These are phyloP conservation scores for Darwinula stevensoni DNA, from an alignment of 2,888 invertebrate species.

Conservation along the genomic window DNA sequence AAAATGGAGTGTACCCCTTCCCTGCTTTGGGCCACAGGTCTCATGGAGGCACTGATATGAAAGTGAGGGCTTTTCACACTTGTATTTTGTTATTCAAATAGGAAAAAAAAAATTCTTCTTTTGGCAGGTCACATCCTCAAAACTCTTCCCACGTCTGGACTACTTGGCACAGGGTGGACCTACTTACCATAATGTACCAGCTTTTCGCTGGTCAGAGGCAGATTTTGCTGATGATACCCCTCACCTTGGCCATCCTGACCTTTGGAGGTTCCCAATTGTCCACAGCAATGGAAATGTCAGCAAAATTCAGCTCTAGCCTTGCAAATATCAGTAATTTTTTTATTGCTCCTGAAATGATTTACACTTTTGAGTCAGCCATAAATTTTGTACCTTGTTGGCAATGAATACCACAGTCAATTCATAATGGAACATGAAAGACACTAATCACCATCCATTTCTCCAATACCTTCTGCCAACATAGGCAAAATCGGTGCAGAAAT, in stretches of 20 bases:
- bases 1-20: constrained; percentile 36
- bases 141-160: constrained; percentile 13
- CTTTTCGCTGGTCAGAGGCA: constrained; percentile 44
- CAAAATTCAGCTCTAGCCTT: too few relatives aligned
- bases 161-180: constrained; percentile 27
- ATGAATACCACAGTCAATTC: too few relatives aligned
- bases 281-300: too few relatives aligned
- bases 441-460: too few relatives aligned
- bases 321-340: too few relatives aligned
- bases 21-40: constrained; percentile 31
- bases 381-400: too few relatives aligned
- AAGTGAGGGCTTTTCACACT: constrained; percentile 27
- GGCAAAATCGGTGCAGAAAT: too few relatives aligned
- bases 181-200: constrained; percentile 28
- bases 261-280: constrained; percentile 34
- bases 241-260: constrained; percentile 41
- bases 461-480: too few relatives aligned
- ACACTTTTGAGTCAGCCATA: too few relatives aligned
- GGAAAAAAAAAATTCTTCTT: not conserved
- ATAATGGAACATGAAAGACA: too few relatives aligned
- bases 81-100: constrained; percentile 13
- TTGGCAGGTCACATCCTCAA: too few relatives aligned
- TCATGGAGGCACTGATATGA: constrained; percentile 37
- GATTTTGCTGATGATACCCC: constrained; percentile 26
- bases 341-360: too few relatives aligned